A percentile compares a stretch with the other conserved stretches of the same genome.
phyloP scores from a whole-genome alignment of 2,113 vertebrate genomes.

The Microtus montanus region DNA sequence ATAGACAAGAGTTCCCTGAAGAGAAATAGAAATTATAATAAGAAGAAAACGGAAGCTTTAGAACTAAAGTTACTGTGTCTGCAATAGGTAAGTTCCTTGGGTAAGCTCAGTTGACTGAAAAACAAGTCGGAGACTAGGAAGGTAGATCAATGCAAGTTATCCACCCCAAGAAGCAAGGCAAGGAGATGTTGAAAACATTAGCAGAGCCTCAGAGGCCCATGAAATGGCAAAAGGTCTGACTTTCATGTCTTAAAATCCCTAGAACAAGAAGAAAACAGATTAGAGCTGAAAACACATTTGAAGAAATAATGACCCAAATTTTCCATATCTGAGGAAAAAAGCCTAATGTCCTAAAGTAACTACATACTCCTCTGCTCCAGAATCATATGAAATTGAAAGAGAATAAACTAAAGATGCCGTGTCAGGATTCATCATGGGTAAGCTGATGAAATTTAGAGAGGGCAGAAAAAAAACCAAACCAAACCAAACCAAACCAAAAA shows the following conservation, averaged over 20 bases:
- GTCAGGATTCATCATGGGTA: neutral
- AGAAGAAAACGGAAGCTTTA: neutral
- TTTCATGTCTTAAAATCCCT: neutral
- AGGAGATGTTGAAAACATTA: conserved; percentile 12
- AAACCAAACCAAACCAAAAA: neutral
- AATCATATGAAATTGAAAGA: conserved; percentile 33
- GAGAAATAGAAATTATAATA: conserved; percentile 31
- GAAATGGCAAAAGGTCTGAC: neutral
- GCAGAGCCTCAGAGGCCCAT: neutral
- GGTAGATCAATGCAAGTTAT: neutral
- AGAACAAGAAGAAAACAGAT: neutral
- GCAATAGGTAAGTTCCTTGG: neutral
- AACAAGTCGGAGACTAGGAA: conserved; percentile 24
- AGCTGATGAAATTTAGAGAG: conserved; percentile 23
- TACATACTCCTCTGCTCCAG: neutral
- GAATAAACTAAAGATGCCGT: neutral
- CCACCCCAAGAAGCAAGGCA: conserved; percentile 13
- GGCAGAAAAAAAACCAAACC: neutral
- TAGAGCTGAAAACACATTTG: conserved; percentile 11
- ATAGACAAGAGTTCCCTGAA: neutral
- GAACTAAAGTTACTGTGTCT: neutral
- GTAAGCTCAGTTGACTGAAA: neutral
- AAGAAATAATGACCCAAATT: neutral
- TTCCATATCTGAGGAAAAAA: neutral
- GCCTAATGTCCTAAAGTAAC: neutral